phyloP scores from a whole-genome alignment of 2,888 invertebrate genomes.

The Trichacis sp. region DNA sequence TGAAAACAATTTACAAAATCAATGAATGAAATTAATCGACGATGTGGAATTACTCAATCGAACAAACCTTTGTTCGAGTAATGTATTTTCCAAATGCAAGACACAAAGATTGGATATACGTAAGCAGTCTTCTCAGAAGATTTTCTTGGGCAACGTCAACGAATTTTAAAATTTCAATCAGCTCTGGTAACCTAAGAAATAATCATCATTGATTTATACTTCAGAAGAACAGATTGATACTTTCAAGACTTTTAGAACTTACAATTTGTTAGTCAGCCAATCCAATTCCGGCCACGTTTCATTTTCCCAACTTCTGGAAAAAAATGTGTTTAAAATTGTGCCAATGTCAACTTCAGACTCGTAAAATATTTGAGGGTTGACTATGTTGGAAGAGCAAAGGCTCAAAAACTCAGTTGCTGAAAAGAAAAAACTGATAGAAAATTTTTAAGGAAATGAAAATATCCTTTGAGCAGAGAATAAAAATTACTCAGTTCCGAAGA shows the following conservation, averaged over 20 bases:
- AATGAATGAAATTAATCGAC: too few relatives aligned
- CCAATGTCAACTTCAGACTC: conserved; percentile 73
- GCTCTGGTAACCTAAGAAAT: conserved; percentile 72
- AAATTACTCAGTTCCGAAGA: conserved; percentile 56
- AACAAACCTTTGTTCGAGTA: conserved; percentile 69
- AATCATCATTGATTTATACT: too few relatives aligned
- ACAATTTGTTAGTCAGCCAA: conserved; percentile 78
- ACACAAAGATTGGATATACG: conserved; percentile 73
- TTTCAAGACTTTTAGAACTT: conserved; percentile 53
- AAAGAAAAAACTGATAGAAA: too few relatives aligned
- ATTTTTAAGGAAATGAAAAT: too few relatives aligned
- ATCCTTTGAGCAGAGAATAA: too few relatives aligned
- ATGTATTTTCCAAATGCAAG: conserved; percentile 78
- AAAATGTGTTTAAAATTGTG: conserved; percentile 73
- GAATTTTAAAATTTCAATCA: conserved; percentile 72
- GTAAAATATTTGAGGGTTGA: conserved; percentile 77
- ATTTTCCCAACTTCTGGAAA: conserved; percentile 58
- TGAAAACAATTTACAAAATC: too few relatives aligned
- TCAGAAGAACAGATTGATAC: too few relatives aligned
- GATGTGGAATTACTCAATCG: too few relatives aligned
- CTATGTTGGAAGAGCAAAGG: conserved; percentile 67
- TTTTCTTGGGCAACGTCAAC: conserved; percentile 71
- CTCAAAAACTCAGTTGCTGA: conserved; percentile 70
- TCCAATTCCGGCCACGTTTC: conserved; percentile 80
- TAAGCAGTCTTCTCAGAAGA: conserved; percentile 71